These are phyloP conservation scores for Euthynnus affinis DNA, from an alignment of 2,797 vertebrate genomes.

Conservation along the genomic window DNA sequence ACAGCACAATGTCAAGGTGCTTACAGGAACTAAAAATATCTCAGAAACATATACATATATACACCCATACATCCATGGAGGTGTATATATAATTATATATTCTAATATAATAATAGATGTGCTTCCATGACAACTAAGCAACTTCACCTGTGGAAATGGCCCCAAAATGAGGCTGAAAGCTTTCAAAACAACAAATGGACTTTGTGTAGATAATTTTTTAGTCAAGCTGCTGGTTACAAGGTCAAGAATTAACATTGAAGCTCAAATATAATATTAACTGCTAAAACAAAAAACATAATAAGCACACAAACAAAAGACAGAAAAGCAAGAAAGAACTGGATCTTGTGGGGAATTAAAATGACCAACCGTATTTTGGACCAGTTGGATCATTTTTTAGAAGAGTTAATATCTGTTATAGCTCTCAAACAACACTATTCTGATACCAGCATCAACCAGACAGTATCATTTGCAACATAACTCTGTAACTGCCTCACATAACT, in stretches of 20 bases:
- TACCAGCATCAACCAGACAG: slow-evolving; percentile 34
- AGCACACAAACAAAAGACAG: not conserved
- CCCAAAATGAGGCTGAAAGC: not conserved
- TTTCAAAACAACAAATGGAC: not conserved
- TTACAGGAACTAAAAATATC: not conserved
- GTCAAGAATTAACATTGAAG: not conserved
- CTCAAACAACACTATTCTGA: slow-evolving; percentile 5
- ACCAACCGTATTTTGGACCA: not conserved
- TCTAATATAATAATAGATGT: not conserved
- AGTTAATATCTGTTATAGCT: not conserved
- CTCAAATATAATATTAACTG: not conserved
- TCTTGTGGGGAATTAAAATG: not conserved
- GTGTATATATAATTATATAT: not conserved
- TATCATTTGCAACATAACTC: slow-evolving; percentile 43
- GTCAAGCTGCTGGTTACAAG: not conserved
- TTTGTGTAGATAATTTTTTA: not conserved
- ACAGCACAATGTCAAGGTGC: not conserved
- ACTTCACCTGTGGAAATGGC: not conserved
- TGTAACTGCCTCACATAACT: not conserved
- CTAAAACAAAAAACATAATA: not conserved
- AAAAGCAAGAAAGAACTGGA: not conserved
- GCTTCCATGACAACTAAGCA: not conserved
- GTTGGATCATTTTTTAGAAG: not conserved
- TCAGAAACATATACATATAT: not conserved
- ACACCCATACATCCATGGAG: not conserved